These are phyloP conservation scores for Excalfactoria chinensis DNA, from an alignment of 2,113 vertebrate species.

Conservation along the genomic window DNA sequence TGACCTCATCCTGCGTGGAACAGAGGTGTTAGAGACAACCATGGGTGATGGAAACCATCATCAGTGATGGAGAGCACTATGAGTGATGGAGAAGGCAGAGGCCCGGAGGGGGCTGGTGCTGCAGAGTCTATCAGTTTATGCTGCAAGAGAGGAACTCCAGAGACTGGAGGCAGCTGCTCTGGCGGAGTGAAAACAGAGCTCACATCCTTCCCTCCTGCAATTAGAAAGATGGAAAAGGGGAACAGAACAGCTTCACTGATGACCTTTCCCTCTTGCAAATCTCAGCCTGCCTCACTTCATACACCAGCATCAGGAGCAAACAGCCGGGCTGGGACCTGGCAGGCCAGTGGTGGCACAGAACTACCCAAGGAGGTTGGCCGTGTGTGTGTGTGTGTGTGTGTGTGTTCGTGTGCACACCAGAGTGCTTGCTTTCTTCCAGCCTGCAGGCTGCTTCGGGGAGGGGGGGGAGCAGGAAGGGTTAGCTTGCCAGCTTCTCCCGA, in stretches of 20 bases:
- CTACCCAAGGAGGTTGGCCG: slow-evolving; percentile 8
- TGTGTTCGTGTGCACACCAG: neutral
- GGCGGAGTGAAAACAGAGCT: neutral
- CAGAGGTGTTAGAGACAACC: neutral
- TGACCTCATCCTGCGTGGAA: neutral
- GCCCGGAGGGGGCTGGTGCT: neutral
- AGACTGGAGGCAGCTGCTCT: slow-evolving; percentile 24
- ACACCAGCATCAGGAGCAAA: slow-evolving; percentile 15
- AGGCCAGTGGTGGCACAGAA: neutral
- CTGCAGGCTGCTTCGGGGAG: slow-evolving; percentile 78
- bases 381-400: neutral
- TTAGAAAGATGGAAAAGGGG: slow-evolving; percentile 25
- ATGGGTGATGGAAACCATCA: too few species aligned
- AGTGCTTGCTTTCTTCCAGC: slow-evolving; percentile 72
- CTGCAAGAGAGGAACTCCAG: neutral
- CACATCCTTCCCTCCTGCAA: neutral
- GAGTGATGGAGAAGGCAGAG: neutral
- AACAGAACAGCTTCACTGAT: neutral
- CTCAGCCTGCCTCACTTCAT: slow-evolving; percentile 24
- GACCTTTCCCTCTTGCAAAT: slow-evolving; percentile 24
- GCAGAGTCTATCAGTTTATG: neutral
- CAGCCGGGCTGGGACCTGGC: slow-evolving; percentile 45
- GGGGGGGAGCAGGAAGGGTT: slow-evolving; percentile 49
- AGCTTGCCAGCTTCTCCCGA: slow-evolving; percentile 80
- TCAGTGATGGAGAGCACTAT: neutral